Evolutionary conservation across 2,797 vertebrate species (phyloP).

Genomic region (Aselliscus stoliczkanus): DNA sequence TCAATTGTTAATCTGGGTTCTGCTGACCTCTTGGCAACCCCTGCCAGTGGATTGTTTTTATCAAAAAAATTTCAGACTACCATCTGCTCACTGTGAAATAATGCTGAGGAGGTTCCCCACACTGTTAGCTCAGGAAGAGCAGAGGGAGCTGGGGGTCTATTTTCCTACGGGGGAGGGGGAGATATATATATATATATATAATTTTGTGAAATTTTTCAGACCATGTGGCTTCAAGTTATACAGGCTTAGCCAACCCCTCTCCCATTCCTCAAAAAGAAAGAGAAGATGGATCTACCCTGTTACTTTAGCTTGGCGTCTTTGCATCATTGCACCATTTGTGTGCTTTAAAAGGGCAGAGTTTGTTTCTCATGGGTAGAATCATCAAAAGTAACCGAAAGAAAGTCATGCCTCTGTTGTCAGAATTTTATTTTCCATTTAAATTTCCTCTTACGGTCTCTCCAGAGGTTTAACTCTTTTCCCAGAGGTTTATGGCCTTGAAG

Average conservation of each 20-base stretch:
- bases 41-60: constrained; percentile 81
- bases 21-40: constrained; percentile 78
- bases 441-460: background rate
- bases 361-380: background rate
- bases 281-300: background rate
- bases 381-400: background rate
- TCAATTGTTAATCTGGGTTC: constrained; percentile 86
- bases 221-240: background rate
- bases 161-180: background rate
- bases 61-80: constrained; percentile 78
- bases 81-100: constrained; percentile 78
- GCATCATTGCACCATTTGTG: background rate
- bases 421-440: constrained; percentile 12
- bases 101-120: constrained; percentile 63
- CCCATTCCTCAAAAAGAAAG: background rate
- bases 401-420: background rate
- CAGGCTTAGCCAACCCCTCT: background rate
- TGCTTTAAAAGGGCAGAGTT: background rate
- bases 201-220: background rate
- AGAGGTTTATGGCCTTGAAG: background rate
- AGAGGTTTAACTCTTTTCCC: background rate
- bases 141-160: background rate
- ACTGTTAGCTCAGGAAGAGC: background rate
- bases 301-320: background rate
- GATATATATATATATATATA: too few species aligned